Percentiles rank a stretch among this genome's conserved stretches.
These are phyloP conservation scores for Dinocampus coccinellae DNA, from an alignment of 2,888 invertebrate genomes.

Conservation along the genomic window DNA sequence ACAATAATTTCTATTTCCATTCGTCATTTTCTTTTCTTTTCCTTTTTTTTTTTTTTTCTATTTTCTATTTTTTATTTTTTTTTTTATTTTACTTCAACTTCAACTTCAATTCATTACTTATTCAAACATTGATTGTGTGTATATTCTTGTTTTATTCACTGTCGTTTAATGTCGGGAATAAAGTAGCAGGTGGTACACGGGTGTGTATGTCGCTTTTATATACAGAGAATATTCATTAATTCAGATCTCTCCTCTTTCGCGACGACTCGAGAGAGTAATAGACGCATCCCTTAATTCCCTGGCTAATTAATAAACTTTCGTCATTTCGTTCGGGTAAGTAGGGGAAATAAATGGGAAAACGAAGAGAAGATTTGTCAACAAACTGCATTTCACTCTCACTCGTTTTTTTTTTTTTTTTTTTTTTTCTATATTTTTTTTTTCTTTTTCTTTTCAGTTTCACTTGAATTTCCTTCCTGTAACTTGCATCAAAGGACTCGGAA, in stretches of 20 bases:
- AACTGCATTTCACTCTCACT: slow-evolving; percentile 42
- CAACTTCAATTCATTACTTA: slow-evolving; percentile 19
- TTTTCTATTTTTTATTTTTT: too few relatives aligned
- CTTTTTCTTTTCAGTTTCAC: too few relatives aligned
- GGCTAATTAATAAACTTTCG: slow-evolving; percentile 66
- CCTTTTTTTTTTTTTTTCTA: too few relatives aligned
- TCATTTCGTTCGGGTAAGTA: slow-evolving; percentile 51
- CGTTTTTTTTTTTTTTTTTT: slow-evolving; percentile 39
- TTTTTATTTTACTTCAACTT: too few relatives aligned
- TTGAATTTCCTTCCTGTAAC: too few relatives aligned
- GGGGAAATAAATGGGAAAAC: too few relatives aligned
- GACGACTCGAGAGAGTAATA: slow-evolving; percentile 11
- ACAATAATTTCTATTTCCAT: background rate
- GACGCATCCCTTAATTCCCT: slow-evolving; percentile 57
- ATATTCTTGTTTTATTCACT: slow-evolving; percentile 33
- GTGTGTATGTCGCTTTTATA: background rate
- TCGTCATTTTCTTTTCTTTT: too few relatives aligned
- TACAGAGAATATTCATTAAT: slow-evolving; percentile 32
- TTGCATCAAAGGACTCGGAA: slow-evolving; percentile 43
- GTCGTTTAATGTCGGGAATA: background rate
- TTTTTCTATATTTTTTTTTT: too few relatives aligned
- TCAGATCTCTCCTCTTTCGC: slow-evolving; percentile 21
- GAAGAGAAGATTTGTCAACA: slow-evolving; percentile 38
- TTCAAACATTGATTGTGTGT: slow-evolving; percentile 38
- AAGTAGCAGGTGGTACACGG: background rate